These are phyloP conservation scores for Pelosia muscerda DNA, from an alignment of 2,888 invertebrate genomes.

Conservation along the genomic window DNA sequence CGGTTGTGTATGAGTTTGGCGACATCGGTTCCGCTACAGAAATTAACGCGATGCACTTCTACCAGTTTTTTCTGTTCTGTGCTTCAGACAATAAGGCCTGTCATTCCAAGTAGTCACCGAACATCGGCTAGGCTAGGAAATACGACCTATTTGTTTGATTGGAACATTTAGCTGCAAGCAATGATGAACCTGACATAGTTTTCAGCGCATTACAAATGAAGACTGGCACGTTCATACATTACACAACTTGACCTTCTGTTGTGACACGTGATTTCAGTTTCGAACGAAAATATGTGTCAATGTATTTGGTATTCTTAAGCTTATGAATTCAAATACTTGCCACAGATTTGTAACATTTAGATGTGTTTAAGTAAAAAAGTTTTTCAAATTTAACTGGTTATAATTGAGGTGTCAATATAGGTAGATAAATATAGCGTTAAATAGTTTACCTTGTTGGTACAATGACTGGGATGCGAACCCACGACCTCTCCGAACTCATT, in stretches of 20 bases:
- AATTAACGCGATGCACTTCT: no score
- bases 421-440: no score
- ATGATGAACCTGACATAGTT: conserved; percentile 21
- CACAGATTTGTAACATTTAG: neutral
- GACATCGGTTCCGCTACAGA: no score
- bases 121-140: conserved; percentile 15
- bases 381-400: neutral
- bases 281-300: neutral
- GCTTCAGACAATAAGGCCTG: neutral
- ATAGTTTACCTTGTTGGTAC: no score
- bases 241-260: conserved; percentile 13
- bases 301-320: neutral
- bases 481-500: no score
- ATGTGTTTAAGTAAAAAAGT: neutral
- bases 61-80: no score
- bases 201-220: conserved; percentile 12
- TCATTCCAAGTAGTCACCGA: neutral
- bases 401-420: no score
- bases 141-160: conserved; percentile 20
- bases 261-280: conserved; percentile 12
- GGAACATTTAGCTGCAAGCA: conserved; percentile 8
- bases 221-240: conserved; percentile 8
- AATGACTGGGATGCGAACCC: no score
- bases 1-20: no score
- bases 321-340: neutral